Conservation (phyloP, 2,888 invertebrate genomes). For the Nebria brevicollis region DNA sequence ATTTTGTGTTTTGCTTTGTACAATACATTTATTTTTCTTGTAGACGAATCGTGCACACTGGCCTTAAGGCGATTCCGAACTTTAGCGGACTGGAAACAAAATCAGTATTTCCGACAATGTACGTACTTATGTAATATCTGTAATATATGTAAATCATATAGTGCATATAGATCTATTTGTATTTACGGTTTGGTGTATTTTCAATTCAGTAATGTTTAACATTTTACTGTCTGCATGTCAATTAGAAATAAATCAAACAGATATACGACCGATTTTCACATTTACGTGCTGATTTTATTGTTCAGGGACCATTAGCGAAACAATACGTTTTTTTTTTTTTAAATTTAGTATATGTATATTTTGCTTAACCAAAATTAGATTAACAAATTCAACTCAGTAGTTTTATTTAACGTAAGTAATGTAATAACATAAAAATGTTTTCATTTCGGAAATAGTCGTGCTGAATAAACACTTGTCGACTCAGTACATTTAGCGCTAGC, state of each 20-base stretch:
- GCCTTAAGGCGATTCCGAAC: conserved; percentile 61
- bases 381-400: not conserved
- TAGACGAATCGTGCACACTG: conserved; percentile 62
- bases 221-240: not conserved
- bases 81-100: conserved; percentile 58
- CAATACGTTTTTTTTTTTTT: not conserved
- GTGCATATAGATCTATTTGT: no score
- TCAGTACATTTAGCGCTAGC: no score
- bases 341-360: not conserved
- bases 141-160: not conserved
- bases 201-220: not conserved
- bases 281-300: not conserved
- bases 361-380: not conserved
- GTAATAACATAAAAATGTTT: no score
- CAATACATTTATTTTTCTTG: not conserved
- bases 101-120: conserved; percentile 61
- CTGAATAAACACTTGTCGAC: no score
- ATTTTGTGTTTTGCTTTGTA: conserved; percentile 5
- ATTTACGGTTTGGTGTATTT: not conserved
- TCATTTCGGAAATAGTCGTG: no score
- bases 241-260: not conserved
- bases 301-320: not conserved
- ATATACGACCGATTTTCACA: not conserved
- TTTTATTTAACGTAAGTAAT: no score
- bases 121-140: conserved; percentile 52